Conservation (phyloP, 2,888 invertebrate genomes). For the Rotaria magnacalcarata region DNA sequence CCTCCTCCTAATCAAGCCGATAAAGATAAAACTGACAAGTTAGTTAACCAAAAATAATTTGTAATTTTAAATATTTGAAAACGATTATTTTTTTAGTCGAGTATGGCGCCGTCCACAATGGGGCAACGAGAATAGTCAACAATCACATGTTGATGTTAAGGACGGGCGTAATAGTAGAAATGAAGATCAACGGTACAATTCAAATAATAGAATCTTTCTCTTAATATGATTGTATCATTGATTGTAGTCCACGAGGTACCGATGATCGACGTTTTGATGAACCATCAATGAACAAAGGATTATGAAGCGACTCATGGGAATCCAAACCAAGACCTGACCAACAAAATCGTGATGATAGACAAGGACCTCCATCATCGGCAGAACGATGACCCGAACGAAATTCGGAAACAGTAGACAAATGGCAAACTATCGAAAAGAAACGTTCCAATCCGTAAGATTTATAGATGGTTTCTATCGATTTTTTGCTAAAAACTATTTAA, state of each 20-base stretch:
- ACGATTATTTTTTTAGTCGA: neutral
- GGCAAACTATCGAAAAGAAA: neutral
- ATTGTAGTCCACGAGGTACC: neutral
- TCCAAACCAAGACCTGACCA: neutral
- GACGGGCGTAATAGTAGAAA: neutral
- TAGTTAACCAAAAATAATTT: neutral
- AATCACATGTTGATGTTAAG: neutral
- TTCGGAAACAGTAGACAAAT: neutral
- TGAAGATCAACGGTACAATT: neutral
- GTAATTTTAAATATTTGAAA: neutral
- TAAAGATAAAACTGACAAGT: neutral
- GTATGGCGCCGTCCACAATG: neutral
- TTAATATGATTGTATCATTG: neutral
- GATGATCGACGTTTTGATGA: neutral
- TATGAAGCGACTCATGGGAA: neutral
- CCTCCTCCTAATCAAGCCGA: neutral
- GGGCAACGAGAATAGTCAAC: neutral
- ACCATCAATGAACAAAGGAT: neutral
- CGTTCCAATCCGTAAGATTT: neutral
- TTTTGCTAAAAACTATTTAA: too few species aligned
- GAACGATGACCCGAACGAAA: neutral
- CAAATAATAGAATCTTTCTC: neutral
- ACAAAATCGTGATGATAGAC: neutral
- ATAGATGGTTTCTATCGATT: neutral
- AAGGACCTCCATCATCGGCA: neutral